Percentiles rank a stretch among this genome's conserved stretches.
Conservation (phyloP, 2,113 vertebrate genomes). For the Thinocorus orbignyianus region DNA sequence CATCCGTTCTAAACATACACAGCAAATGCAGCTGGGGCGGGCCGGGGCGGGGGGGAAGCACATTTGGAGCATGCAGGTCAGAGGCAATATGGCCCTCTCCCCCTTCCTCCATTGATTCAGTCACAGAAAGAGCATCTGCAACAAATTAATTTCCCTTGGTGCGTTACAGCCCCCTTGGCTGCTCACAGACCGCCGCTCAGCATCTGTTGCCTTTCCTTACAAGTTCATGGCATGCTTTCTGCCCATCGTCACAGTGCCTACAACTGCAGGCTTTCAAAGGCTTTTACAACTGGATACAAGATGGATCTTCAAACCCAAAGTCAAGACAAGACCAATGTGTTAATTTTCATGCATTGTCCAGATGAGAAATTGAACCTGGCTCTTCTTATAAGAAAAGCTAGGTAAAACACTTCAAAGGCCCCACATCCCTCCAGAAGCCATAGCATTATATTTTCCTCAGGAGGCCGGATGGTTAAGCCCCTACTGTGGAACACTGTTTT, state of each 20-base stretch:
- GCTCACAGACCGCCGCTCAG: neutral
- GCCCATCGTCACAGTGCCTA: neutral
- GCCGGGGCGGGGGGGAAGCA: accelerated
- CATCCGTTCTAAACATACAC: neutral
- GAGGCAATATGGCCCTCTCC: neutral
- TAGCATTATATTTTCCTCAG: neutral
- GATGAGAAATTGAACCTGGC: neutral
- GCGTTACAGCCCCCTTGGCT: neutral
- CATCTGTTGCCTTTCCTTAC: slow-evolving; percentile 14
- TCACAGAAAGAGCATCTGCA: slow-evolving; percentile 20
- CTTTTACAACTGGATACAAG: neutral
- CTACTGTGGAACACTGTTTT: neutral
- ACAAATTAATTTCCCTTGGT: neutral
- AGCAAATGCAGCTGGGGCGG: neutral
- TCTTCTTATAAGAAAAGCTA: neutral
- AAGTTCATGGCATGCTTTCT: neutral
- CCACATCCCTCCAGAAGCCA: neutral
- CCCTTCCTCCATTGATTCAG: neutral
- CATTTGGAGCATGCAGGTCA: neutral
- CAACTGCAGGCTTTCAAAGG: neutral
- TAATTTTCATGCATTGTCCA: neutral
- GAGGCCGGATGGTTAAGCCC: neutral
- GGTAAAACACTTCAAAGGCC: neutral
- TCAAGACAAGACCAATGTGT: neutral
- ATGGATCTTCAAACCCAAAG: neutral